Base-by-base conservation (phyloP, 1,140 invertebrate genomes). In the Subanguina moxae region DNA sequence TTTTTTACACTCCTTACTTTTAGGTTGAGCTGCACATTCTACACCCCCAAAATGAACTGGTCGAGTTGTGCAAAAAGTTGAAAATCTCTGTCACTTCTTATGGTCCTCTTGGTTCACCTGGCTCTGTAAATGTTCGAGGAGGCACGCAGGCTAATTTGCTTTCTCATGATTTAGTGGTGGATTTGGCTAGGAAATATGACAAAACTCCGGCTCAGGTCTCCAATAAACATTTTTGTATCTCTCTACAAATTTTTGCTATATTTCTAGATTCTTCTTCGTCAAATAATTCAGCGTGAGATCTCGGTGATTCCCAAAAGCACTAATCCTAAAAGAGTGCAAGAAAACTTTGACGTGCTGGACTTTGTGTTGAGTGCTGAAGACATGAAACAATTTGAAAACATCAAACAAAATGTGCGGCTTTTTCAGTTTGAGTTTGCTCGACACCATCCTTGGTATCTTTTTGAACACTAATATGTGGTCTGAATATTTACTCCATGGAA, bases 181-280 rank as follows among this genome's bases (percentile, higher is more conserved):
- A 72, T 23, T 25, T 75, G 11, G 70, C 71, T 13, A 68, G 75
- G 32, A 72, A 72, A 56, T 70, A 72, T 32, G 21, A 74, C 46
- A 75, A 72, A 62, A 76, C 71, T 30, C 71, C 71, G 1, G 71
- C 71, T n/a, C 71, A 72, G 62, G 64, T 66, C n/a, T 1, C 11
- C 38, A 25, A 7, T 25, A 19, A 3, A 43, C 28, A 32, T 43
- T 5, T 32, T 19, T 43, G n/a, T n/a, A 7, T 3, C 27, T 32
- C 28, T 25, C 13, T 30, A 8, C 58, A 61, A 61, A 61, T 8
- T 25, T 61, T 25, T 61, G 13, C 23, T 15, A 30, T 19, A 61
- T 43, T 25, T 61, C 27, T 88, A 90, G 83, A 83, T 91, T 61
- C 30, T 66, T 23, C 19, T 76, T 1, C 63, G 68, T 7, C 67